Evolutionary conservation across 2,888 invertebrate species (phyloP).

Genomic region (Megalurothrips usitatus): DNA sequence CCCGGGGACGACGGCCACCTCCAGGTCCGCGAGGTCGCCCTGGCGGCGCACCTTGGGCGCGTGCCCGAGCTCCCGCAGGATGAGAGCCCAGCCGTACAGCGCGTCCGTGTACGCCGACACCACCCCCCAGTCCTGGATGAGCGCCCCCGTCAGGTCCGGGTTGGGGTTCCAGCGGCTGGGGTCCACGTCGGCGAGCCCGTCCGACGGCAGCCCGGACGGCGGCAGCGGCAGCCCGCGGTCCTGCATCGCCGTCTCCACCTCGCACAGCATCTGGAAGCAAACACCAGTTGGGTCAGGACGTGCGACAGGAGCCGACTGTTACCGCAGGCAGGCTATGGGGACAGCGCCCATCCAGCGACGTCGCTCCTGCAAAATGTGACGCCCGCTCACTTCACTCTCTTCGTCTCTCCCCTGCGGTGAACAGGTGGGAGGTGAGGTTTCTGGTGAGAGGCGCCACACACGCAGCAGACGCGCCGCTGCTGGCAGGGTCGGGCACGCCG

Average conservation of each 20-base stretch:
- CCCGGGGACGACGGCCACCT: conserved; percentile 42
- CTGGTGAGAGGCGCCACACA: no score
- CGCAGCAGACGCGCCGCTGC: no score
- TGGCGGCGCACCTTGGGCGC: neutral
- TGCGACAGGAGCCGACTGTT: no score
- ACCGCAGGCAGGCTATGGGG: no score
- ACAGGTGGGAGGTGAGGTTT: no score
- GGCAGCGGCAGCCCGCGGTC: conserved; percentile 47
- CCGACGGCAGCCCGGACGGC: conserved; percentile 35
- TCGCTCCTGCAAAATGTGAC: no score
- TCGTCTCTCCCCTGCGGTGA: no score
- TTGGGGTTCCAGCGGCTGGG: conserved; percentile 33
- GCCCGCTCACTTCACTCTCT: no score
- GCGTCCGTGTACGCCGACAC: conserved; percentile 56
- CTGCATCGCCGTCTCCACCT: conserved; percentile 55
- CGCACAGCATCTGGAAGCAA: conserved; percentile 50
- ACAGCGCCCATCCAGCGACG: no score
- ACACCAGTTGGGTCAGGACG: conserved; percentile 18
- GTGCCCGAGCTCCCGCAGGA: conserved; percentile 31
- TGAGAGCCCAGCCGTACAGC: conserved; percentile 54
- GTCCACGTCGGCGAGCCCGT: conserved; percentile 33
- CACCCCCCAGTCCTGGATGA: conserved; percentile 59
- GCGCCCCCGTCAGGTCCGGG: conserved; percentile 51
- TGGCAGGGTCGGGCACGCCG: no score
- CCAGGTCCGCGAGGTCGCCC: conserved; percentile 47